A percentile compares a stretch with the other conserved stretches of the same genome.
phyloP scores from a whole-genome alignment of 2,113 vertebrate species.

The Cygnus atratus region DNA sequence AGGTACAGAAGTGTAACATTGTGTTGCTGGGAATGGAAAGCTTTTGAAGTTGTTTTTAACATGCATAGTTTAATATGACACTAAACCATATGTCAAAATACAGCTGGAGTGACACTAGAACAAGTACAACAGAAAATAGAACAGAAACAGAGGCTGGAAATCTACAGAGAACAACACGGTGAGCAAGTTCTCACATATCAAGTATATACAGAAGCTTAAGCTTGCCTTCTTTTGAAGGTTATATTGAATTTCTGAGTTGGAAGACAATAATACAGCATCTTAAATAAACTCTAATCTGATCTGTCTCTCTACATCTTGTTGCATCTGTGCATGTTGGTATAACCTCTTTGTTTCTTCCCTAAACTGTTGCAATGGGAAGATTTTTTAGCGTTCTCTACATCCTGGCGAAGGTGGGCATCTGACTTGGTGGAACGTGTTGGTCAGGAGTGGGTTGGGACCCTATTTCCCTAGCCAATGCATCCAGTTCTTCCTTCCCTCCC shows the following conservation, averaged over 20 bases:
- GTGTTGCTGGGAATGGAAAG: neutral
- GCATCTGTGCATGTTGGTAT: neutral
- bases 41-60: conserved; percentile 3
- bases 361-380: neutral
- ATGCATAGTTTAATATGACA: neutral
- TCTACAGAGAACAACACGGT: neutral
- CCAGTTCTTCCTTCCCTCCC: neutral
- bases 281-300: neutral
- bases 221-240: neutral
- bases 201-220: neutral
- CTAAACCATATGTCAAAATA: neutral
- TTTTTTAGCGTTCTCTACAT: neutral
- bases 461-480: neutral
- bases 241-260: neutral
- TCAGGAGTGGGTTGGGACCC: neutral
- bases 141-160: neutral
- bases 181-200: neutral
- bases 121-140: neutral
- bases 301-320: neutral
- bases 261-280: neutral
- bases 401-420: fast-evolving
- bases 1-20: neutral
- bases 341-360: neutral
- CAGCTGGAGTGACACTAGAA: neutral
- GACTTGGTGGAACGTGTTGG: neutral